These are phyloP conservation scores for Lepidocolaptes lacrymiger DNA, from an alignment of 2,797 vertebrate genomes.

Conservation along the genomic window DNA sequence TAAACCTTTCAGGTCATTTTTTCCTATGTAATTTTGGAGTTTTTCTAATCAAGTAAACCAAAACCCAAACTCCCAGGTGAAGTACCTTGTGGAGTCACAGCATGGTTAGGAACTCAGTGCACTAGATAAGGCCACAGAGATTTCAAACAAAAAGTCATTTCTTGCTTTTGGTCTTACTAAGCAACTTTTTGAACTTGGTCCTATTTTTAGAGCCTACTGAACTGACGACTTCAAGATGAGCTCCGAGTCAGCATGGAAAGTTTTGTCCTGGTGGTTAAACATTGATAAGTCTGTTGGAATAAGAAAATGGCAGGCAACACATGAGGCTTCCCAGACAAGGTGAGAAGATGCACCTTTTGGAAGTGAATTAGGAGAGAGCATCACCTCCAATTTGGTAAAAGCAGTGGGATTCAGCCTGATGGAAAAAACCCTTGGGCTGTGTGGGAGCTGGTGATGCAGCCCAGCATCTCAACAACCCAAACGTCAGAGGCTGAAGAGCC, in stretches of 20 bases:
- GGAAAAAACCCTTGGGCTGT: background rate
- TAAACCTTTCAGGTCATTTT: background rate
- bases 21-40: background rate
- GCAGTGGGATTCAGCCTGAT: background rate
- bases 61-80: background rate
- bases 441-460: background rate
- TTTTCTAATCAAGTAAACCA: background rate
- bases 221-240: background rate
- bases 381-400: background rate
- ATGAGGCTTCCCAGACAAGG: background rate
- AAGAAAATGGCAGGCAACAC: background rate
- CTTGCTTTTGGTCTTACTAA: constrained; percentile 10
- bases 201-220: constrained; percentile 21
- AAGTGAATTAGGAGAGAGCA: background rate
- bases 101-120: background rate
- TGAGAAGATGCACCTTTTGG: background rate
- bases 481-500: background rate
- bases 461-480: background rate
- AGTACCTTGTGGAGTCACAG: background rate
- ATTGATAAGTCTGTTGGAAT: background rate
- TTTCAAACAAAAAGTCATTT: background rate
- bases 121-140: background rate
- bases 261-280: background rate
- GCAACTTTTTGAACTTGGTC: background rate
- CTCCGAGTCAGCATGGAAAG: background rate